Base-by-base conservation (phyloP, 1,140 invertebrate genomes). In the Octopus bimaculoides region DNA sequence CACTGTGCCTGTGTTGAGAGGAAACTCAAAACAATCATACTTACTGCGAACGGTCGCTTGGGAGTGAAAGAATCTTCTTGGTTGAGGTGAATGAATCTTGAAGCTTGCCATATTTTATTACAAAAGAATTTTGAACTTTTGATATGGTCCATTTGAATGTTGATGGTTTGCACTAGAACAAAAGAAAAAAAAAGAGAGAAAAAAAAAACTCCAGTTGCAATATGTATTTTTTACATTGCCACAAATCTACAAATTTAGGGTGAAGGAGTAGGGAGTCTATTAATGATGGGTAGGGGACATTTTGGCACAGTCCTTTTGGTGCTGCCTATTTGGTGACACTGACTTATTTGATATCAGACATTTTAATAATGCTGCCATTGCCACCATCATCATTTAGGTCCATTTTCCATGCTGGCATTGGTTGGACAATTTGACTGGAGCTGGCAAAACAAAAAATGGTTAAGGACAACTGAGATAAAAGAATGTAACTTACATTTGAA, bases 401-500 rank as follows among this genome's bases (percentile, higher is more conserved):
- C n/a, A n/a, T n/a, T n/a, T n/a, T n/a, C n/a, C n/a, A 41, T 41
- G 26, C 26, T 41, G 0, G 26, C 26, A 41, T 41, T 41, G 26
- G 26, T 41, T 0, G 0, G 26, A 41, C 3, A 3, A 41, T 41
- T 41, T 41, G 26, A 41, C 26, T 41, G 26, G 26, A 41, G 26
- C 26, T 41, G 26, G 26, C 0, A 41, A 41, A 41, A 41, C 26
- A 41, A 0, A 41, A 41, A 41, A 41, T 41, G 26, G 0, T 41
- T 41, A 41, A 41, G 26, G 26, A 41, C 1, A 69, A 69, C 14
- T 69, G 20, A 69, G 14, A 69, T 69, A 20, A 69, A 69, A 69
- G 14, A 14, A 69, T 69, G 66, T 69, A 69, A 69, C 82, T 81
- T 86, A 95, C 95, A 96, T 92, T 97, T 95, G 52, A 94, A 94